Base-by-base conservation (phyloP, 2,888 invertebrate genomes). In the Autographa gamma region DNA sequence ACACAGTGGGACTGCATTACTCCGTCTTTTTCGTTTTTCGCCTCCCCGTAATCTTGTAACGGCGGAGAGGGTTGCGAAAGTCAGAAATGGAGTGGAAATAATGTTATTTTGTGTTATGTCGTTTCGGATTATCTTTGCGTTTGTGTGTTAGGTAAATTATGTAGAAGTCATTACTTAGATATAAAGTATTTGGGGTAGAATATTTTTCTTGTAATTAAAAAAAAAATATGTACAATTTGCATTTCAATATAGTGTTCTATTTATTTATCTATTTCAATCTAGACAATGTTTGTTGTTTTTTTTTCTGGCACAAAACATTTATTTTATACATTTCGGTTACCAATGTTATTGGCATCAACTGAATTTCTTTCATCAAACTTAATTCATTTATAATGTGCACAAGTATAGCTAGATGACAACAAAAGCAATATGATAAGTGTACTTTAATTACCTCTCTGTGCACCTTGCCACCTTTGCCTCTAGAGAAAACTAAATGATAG, bases 401-500 rank as follows among this genome's bases (percentile, higher is more conserved):
- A 56, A 63, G 59, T 32, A 41, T 34, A 18, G 65, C 38, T 34
- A 38, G 61, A 34, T 2, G 34, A 54, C 65, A 77, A 75, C 64
- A 79, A 79, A 79, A 61, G 60, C 66, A 75, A 59, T 60, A 56
- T 14, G 64, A 19, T 71, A 67, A 71, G 66, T 52, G 48, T 68
- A 62, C 32, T 79, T 63, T 79, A 76, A 79, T 79, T 71, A 66
- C 58, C 65, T 71, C 75, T 58, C 19, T 19, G 56, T 43, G 52
- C 31, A 63, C 34, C 25, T n/a, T 25, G 16, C 19, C 16, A 54
- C 60, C 67, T 54, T 71, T 63, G 43, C 67, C 66, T 71, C 41
- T n/a, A 63, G 16, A 63, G 41, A 62, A 79, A 66, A 41, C 63
- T 67, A 76, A 76, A 56, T 77, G 76, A 77, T 71, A 65, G 65